Base-by-base conservation (phyloP, 1,140 invertebrate species). In the silkworm (Bombyx mori) region DNA sequence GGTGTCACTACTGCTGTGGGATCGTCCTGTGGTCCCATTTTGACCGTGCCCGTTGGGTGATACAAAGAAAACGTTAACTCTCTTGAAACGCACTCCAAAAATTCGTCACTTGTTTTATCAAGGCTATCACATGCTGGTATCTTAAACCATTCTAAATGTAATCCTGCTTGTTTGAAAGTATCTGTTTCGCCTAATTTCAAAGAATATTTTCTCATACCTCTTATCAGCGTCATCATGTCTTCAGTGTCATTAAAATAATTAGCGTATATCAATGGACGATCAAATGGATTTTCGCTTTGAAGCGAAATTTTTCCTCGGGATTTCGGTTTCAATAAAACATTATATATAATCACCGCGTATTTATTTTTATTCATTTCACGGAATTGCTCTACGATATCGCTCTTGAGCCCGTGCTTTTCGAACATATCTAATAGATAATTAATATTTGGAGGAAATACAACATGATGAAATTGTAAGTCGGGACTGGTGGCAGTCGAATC, bases 21-120 rank as follows among this genome's bases (percentile, higher is more conserved):
- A 83, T 95, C 93, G 8, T 57, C 69, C 5, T 69, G 69, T 0
- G 91, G 89, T 7, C 94, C 94, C 95, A 96, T 96, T 81, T 93
- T 95, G 26, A 91, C 92, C 0, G 94, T 90, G 8, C 91, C 89
- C 0, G 86, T 79, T 0, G 91, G 92, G 86, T 94, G 93, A 68
- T 93, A 94, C 45, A 89, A 75, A 0, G 88, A 88, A 42, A 83
- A 80, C 7, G 88, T 88, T 26, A 84, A 88, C 77, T 69, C 68
- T 54, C 64, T 69, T 0, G 75, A 67, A 7, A 80, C 52, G 66
- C 90, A 91, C 57, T 79, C 76, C 73, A 90, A 88, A 69, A 90
- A 91, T n/a, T 86, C 78, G 57, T 91, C 90, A 10, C 70, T 74
- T 44, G 61, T 75, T 63, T 83, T 84, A 8, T 68, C 64, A 47